Percentiles rank a stretch among this genome's conserved stretches.
These are phyloP conservation scores for Phataginus tetradactyla DNA, from an alignment of 2,797 vertebrate genomes.

Conservation along the genomic window DNA sequence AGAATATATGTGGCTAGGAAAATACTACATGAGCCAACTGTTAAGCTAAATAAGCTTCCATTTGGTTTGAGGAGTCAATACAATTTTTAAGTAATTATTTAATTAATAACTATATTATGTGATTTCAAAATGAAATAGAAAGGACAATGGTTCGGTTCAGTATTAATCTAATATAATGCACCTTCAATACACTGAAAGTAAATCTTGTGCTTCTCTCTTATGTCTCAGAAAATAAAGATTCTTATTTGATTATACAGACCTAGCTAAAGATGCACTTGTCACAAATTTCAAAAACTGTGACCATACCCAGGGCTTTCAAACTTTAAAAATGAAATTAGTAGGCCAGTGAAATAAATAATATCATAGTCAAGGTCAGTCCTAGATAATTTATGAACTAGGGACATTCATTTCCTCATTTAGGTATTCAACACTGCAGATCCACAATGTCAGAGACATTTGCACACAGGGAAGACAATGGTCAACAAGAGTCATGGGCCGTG, in stretches of 20 bases:
- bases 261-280: not conserved
- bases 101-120: not conserved
- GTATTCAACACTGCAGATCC: not conserved
- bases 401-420: not conserved
- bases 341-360: not conserved
- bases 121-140: slow-evolving; percentile 46
- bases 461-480: not conserved
- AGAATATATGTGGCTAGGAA: slow-evolving; percentile 18
- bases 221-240: slow-evolving; percentile 26
- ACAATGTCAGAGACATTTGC: not conserved
- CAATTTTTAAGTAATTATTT: slow-evolving; percentile 39
- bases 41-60: slow-evolving; percentile 31
- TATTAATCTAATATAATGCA: not conserved
- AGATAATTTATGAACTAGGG: not conserved
- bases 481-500: not conserved
- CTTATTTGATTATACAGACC: slow-evolving; percentile 20
- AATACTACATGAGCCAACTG: not conserved
- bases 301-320: not conserved
- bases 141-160: not conserved
- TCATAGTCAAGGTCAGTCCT: not conserved
- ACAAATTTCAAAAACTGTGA: slow-evolving; percentile 26
- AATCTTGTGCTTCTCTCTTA: not conserved
- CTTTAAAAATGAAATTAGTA: slow-evolving; percentile 10
- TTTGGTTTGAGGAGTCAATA: not conserved
- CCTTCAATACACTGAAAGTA: not conserved